A percentile compares a stretch with the other conserved stretches of the same genome.
phyloP scores from a whole-genome alignment of 2,888 invertebrate genomes.

The Pyralis farinalis region DNA sequence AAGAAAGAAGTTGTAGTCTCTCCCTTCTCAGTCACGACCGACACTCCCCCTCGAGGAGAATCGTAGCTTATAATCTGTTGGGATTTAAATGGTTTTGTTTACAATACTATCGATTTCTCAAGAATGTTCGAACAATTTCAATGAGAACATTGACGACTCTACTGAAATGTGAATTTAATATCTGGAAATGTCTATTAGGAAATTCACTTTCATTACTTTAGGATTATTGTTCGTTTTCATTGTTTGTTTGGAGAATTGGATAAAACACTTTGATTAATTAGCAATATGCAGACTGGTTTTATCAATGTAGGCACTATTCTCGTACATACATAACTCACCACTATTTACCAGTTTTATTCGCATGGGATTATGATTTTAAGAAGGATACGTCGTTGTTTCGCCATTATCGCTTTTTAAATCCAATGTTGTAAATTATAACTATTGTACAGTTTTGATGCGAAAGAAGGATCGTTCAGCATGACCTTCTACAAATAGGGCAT shows the following conservation, averaged over 20 bases:
- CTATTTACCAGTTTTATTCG: no score
- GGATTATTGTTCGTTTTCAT: not conserved
- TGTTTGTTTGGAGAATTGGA: not conserved
- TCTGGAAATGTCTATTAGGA: not conserved
- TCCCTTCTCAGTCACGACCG: conserved; percentile 94
- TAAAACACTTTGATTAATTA: not conserved
- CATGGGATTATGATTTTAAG: no score
- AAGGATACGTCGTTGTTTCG: no score
- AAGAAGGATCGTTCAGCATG: no score
- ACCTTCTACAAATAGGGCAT: no score
- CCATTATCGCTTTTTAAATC: no score
- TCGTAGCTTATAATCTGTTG: conserved; percentile 96
- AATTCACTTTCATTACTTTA: not conserved
- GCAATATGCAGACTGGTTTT: not conserved
- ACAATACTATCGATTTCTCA: conserved; percentile 1
- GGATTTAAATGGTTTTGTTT: conserved; percentile 5
- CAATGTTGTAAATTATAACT: no score
- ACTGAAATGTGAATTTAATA: not conserved
- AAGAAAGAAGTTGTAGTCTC: conserved; percentile 95
- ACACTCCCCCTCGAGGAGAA: conserved; percentile 93
- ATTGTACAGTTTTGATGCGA: no score
- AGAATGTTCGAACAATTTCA: conserved; percentile 1
- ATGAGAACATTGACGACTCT: not conserved
- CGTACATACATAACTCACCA: no score
- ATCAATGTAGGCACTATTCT: no score